Evolutionary conservation across 2,113 vertebrate genomes (phyloP).

Genomic region (Octodon degus): DNA sequence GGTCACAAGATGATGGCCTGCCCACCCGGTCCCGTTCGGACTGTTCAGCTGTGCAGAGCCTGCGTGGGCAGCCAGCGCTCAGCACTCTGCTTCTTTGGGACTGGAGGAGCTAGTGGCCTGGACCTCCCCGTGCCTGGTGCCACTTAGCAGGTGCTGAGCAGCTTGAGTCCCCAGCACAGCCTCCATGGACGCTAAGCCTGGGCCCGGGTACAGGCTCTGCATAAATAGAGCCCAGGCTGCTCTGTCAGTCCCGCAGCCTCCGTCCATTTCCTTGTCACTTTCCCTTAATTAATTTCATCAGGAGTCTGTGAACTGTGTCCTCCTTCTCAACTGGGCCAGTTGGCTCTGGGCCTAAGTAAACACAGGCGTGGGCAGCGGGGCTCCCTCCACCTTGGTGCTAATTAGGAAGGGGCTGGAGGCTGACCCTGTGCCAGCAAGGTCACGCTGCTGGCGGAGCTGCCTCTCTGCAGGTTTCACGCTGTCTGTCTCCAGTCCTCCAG

Average conservation of each 20-base stretch:
- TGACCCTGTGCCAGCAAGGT: background rate
- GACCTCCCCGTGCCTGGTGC: background rate
- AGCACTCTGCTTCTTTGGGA: background rate
- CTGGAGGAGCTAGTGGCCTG: fast-evolving
- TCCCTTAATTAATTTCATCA: background rate
- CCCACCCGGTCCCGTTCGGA: background rate
- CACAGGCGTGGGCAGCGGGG: background rate
- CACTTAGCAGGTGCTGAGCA: background rate
- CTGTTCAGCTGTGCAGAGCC: background rate
- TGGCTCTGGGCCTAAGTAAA: background rate
- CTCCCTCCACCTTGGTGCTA: background rate
- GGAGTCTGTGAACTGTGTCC: background rate
- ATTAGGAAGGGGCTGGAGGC: background rate
- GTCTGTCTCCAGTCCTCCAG: background rate
- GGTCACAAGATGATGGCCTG: background rate
- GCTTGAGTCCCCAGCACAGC: fast-evolving
- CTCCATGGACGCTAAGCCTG: background rate
- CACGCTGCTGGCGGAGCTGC: background rate
- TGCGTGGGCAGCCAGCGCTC: fast-evolving
- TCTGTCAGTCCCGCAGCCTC: background rate
- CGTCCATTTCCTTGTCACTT: background rate
- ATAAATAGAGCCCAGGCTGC: background rate
- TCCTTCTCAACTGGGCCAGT: background rate
- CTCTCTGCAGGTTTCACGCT: background rate
- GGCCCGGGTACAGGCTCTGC: too few relatives aligned